Evolutionary conservation across 2,888 invertebrate species (phyloP).

Genomic region (Dastarcus helophoroides): DNA sequence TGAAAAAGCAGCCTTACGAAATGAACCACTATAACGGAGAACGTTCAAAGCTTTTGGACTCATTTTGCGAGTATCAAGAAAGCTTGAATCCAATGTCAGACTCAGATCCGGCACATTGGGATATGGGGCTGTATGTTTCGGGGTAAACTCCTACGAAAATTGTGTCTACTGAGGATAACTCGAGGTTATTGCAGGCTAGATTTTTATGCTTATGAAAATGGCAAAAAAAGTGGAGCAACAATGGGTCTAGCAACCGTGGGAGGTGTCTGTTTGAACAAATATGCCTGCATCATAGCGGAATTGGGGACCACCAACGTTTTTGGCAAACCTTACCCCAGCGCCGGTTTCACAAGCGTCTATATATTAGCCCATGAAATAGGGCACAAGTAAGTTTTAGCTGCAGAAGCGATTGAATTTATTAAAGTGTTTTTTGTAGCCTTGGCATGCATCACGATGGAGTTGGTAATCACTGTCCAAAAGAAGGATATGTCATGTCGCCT

Average conservation of each 20-base stretch:
- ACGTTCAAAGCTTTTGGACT: slow-evolving; percentile 54
- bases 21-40: slow-evolving; percentile 56
- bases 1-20: slow-evolving; percentile 50
- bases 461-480: slow-evolving; percentile 59
- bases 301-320: slow-evolving; percentile 60
- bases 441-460: slow-evolving; percentile 74
- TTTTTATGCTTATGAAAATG: slow-evolving; percentile 60
- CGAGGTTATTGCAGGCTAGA: slow-evolving; percentile 44
- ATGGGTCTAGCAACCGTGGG: slow-evolving; percentile 76
- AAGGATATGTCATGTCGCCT: slow-evolving; percentile 74
- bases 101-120: slow-evolving; percentile 63
- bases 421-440: slow-evolving; percentile 40
- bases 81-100: slow-evolving; percentile 55
- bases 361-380: slow-evolving; percentile 77
- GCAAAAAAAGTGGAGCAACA: slow-evolving; percentile 57
- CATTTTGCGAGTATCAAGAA: slow-evolving; percentile 62
- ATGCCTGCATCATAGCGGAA: slow-evolving; percentile 69
- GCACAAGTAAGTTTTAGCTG: slow-evolving; percentile 53
- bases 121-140: slow-evolving; percentile 65
- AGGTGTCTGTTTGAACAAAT: slow-evolving; percentile 60
- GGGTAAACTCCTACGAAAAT: slow-evolving; percentile 39
- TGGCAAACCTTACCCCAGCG: slow-evolving; percentile 70
- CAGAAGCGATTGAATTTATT: slow-evolving; percentile 1
- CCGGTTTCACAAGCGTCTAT: slow-evolving; percentile 74
- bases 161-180: neutral